phyloP scores from a whole-genome alignment of 2,888 invertebrate genomes.

The Microctonus aethiopoides region DNA sequence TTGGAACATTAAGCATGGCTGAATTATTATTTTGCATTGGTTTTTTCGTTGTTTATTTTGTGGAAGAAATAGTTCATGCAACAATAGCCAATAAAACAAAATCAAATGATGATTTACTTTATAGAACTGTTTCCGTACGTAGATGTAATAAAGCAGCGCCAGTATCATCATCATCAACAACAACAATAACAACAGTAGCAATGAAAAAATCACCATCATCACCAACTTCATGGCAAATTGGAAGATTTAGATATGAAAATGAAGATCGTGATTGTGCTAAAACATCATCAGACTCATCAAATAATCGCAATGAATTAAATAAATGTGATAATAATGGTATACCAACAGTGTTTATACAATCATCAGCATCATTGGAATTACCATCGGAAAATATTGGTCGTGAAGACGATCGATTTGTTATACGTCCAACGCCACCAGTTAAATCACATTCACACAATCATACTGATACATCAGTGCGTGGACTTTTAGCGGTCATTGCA shows the following conservation, averaged over 20 bases:
- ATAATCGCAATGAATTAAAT: conserved; percentile 14
- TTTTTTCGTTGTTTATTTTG: conserved; percentile 74
- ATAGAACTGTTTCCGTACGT: conserved; percentile 70
- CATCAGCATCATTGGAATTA: conserved; percentile 45
- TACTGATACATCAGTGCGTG: conserved; percentile 68
- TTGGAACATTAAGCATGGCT: conserved; percentile 68
- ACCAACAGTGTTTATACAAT: conserved; percentile 56
- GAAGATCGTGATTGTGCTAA: conserved; percentile 32
- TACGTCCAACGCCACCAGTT: conserved; percentile 33
- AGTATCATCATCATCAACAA: conserved; percentile 44
- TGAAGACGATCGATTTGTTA: conserved; percentile 32
- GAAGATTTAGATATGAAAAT: conserved; percentile 37
- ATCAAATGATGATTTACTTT: conserved; percentile 67
- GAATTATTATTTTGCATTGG: conserved; percentile 74
- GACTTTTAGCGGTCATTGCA: conserved; percentile 74
- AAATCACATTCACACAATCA: conserved; percentile 34
- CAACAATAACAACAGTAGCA: conserved; percentile 39
- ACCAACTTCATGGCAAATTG: conserved; percentile 32
- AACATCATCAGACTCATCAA: conserved; percentile 21
- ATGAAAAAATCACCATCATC: conserved; percentile 31
- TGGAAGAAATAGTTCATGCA: conserved; percentile 73
- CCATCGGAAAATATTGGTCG: conserved; percentile 33
- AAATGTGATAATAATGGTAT: conserved; percentile 45
- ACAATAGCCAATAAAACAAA: conserved; percentile 64
- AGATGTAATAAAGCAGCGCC: conserved; percentile 65